phyloP scores from a whole-genome alignment of 2,113 vertebrate genomes.

The Sinocyclocheilus rhinocerous region DNA sequence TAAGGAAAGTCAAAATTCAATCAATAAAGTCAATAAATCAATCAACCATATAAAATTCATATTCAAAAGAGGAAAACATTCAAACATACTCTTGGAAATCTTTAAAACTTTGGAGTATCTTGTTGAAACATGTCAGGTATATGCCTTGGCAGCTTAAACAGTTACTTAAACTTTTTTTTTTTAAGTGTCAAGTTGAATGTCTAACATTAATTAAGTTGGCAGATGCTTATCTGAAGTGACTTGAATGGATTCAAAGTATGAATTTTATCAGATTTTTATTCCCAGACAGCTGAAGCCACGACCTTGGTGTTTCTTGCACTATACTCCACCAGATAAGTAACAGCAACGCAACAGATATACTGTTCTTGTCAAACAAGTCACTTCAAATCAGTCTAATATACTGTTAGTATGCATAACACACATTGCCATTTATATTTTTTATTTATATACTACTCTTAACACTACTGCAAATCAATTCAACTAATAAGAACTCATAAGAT shows the following conservation, averaged over 20 bases:
- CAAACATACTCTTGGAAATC: neutral
- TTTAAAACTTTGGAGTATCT: neutral
- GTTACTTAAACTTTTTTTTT: neutral
- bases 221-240: neutral
- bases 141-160: neutral
- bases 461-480: neutral
- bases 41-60: neutral
- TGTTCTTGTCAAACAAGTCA: neutral
- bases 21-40: neutral
- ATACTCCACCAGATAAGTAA: neutral
- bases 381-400: neutral
- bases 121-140: conserved; percentile 7
- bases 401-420: neutral
- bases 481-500: neutral
- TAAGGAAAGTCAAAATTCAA: conserved; percentile 40
- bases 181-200: neutral
- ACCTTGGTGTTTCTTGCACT: neutral
- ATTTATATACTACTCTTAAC: neutral
- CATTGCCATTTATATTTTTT: neutral
- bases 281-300: neutral
- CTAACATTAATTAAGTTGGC: neutral
- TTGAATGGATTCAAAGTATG: neutral
- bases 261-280: neutral
- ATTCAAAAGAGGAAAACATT: neutral
- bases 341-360: neutral